A percentile compares a stretch with the other conserved stretches of the same genome.
These are phyloP conservation scores for Mimachlamys varia DNA, from an alignment of 2,888 invertebrate species.

Conservation along the genomic window DNA sequence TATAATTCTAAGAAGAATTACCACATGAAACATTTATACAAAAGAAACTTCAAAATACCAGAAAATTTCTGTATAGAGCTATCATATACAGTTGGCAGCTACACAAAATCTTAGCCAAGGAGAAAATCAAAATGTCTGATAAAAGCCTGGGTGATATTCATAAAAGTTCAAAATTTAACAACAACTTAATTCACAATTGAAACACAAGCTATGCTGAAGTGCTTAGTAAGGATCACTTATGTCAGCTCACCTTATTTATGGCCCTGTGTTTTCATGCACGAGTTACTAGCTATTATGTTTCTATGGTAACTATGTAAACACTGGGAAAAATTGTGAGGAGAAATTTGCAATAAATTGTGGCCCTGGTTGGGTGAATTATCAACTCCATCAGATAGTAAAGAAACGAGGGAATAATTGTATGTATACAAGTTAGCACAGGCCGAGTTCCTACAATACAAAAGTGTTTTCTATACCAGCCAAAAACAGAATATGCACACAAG, in stretches of 20 bases:
- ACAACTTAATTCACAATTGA: neutral
- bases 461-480: no score
- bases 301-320: neutral
- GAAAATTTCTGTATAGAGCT: neutral
- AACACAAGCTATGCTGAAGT: neutral
- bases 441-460: neutral
- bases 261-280: conserved; percentile 7
- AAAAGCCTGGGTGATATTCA: conserved; percentile 1
- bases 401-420: neutral
- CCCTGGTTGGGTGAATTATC: neutral
- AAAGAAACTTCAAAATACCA: neutral
- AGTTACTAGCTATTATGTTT: neutral
- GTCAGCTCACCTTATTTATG: neutral
- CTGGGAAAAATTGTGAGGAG: neutral
- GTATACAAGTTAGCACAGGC: neutral
- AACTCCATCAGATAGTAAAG: neutral
- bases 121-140: neutral
- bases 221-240: neutral
- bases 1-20: neutral
- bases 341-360: neutral
- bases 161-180: conserved; percentile 13
- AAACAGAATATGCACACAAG: no score
- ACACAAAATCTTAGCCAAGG: neutral
- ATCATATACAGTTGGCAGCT: neutral
- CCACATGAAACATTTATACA: neutral